Conservation (phyloP, 2,113 vertebrate species). For the Scomber japonicus region DNA sequence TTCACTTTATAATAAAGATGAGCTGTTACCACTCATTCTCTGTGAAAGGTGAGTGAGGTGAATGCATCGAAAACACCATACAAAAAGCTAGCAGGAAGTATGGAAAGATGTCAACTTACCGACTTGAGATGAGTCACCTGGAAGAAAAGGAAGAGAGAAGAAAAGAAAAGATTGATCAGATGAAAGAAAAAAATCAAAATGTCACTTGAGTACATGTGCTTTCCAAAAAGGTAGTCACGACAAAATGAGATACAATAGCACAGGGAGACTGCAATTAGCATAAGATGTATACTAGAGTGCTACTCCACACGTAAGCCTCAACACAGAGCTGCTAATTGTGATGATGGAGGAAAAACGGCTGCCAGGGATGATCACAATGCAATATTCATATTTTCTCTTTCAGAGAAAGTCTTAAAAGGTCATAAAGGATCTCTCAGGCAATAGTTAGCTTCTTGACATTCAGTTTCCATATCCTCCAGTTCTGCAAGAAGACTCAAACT, state of each 20-base stretch:
- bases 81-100: neutral
- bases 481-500: slow-evolving; percentile 27
- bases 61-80: neutral
- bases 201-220: slow-evolving; percentile 11
- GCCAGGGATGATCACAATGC: slow-evolving; percentile 8
- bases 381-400: slow-evolving; percentile 4
- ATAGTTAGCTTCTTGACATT: slow-evolving; percentile 37
- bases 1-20: neutral
- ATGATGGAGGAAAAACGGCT: slow-evolving; percentile 27
- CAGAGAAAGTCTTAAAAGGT: slow-evolving; percentile 29
- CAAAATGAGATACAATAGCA: slow-evolving; percentile 24
- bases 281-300: slow-evolving; percentile 1
- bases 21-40: neutral
- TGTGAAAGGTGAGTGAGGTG: neutral
- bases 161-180: slow-evolving; percentile 48
- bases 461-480: neutral
- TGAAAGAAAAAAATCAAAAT: neutral
- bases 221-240: neutral
- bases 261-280: slow-evolving; percentile 42
- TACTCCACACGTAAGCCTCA: neutral
- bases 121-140: slow-evolving; percentile 84
- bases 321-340: slow-evolving; percentile 42
- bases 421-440: slow-evolving; percentile 28
- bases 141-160: slow-evolving; percentile 29
- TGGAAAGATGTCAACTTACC: slow-evolving; percentile 75